Evolutionary conservation across 2,888 invertebrate genomes (phyloP).

Genomic region (Camponotus fellah): DNA sequence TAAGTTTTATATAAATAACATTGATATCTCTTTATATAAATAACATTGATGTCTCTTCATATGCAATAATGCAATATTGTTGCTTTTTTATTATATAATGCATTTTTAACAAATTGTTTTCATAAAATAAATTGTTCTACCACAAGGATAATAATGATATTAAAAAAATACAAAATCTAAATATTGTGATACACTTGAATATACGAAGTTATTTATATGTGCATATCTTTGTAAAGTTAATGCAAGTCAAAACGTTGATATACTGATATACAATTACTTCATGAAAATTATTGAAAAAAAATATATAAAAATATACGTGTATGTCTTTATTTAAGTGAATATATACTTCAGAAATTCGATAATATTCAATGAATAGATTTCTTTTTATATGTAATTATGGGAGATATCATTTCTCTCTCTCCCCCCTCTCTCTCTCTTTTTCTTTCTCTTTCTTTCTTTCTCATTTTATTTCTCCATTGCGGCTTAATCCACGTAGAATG

Average conservation of each 20-base stretch:
- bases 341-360: background rate
- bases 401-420: background rate
- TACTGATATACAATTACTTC: background rate
- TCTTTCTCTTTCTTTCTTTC: background rate
- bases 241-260: background rate
- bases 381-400: background rate
- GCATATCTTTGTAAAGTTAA: background rate
- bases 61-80: conserved; percentile 32
- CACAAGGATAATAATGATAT: conserved; percentile 1
- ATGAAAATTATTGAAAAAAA: background rate
- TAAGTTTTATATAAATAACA: conserved; percentile 6
- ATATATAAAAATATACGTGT: background rate
- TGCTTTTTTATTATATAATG: background rate
- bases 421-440: too few relatives aligned
- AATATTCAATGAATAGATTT: background rate
- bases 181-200: conserved; percentile 12
- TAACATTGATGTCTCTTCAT: background rate
- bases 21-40: background rate
- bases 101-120: conserved; percentile 34
- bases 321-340: background rate
- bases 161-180: conserved; percentile 12
- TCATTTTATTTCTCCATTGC: conserved; percentile 18
- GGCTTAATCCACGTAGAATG: conserved; percentile 39
- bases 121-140: conserved; percentile 25
- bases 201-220: background rate